These are phyloP conservation scores for Rhagoletis zephyria DNA, from an alignment of 1,140 invertebrate species.

Conservation along the genomic window DNA sequence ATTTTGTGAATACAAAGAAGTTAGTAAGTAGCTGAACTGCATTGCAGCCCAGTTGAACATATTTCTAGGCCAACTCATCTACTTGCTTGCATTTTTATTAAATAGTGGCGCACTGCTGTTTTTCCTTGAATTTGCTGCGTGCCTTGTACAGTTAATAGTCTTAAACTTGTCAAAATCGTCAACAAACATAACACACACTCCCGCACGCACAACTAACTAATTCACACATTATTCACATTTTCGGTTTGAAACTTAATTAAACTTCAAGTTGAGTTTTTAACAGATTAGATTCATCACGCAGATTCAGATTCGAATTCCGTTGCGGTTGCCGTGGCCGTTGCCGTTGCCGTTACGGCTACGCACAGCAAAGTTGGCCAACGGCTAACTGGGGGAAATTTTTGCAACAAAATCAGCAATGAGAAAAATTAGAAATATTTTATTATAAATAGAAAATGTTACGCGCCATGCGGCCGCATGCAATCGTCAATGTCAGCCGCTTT, in stretches of 20 bases:
- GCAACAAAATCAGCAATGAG: background rate
- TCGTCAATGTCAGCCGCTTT: slow-evolving; percentile 27
- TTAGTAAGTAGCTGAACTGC: slow-evolving; percentile 1
- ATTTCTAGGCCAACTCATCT: slow-evolving; percentile 53
- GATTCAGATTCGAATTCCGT: background rate
- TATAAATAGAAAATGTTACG: slow-evolving; percentile 34
- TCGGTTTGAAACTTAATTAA: slow-evolving; percentile 72
- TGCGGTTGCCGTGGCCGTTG: too few relatives aligned
- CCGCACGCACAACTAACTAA: slow-evolving; percentile 15
- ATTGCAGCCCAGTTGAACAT: slow-evolving; percentile 6
- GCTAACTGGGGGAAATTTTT: background rate
- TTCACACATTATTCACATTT: slow-evolving; percentile 70
- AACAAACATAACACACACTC: background rate
- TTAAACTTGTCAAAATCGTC: slow-evolving; percentile 69
- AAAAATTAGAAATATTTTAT: slow-evolving; percentile 8
- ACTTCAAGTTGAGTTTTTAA: slow-evolving; percentile 62
- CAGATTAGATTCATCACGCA: slow-evolving; percentile 50
- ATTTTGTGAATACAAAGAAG: background rate
- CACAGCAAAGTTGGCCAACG: background rate
- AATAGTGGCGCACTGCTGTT: background rate
- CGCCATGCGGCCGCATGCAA: background rate
- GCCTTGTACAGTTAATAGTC: slow-evolving; percentile 60
- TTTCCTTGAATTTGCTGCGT: slow-evolving; percentile 22
- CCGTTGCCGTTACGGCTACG: background rate
- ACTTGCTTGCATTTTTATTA: background rate